These are phyloP conservation scores for Antechinus stuartii DNA, from an alignment of 2,113 vertebrate species.

Conservation along the genomic window DNA sequence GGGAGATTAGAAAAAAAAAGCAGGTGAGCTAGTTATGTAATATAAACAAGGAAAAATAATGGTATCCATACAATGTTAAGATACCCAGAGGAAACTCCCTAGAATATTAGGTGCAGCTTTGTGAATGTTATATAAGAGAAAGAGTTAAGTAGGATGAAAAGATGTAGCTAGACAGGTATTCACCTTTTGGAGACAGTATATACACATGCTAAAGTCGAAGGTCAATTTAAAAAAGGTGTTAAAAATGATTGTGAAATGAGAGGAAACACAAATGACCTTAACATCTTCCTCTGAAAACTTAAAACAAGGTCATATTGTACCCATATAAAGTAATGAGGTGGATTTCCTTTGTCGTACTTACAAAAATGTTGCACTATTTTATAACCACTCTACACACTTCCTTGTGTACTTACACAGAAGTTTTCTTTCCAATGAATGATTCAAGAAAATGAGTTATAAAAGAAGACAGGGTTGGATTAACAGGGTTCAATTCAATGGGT, in stretches of 20 bases:
- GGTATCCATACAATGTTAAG: neutral
- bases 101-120: neutral
- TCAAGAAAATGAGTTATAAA: neutral
- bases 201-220: neutral
- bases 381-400: neutral
- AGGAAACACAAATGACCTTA: neutral
- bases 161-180: neutral
- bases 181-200: neutral
- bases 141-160: neutral
- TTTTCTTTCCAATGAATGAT: neutral
- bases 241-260: neutral
- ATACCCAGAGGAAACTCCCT: neutral
- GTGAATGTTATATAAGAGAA: neutral
- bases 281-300: neutral
- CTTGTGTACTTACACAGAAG: neutral
- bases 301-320: neutral
- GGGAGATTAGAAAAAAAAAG: neutral
- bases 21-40: neutral
- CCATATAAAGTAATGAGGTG: neutral
- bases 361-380: neutral
- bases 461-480: neutral
- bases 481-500: neutral
- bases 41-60: neutral
- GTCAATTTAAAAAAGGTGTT: neutral
- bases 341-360: neutral